Conservation (phyloP, 2,113 vertebrate genomes). For the Grantiella picta region DNA sequence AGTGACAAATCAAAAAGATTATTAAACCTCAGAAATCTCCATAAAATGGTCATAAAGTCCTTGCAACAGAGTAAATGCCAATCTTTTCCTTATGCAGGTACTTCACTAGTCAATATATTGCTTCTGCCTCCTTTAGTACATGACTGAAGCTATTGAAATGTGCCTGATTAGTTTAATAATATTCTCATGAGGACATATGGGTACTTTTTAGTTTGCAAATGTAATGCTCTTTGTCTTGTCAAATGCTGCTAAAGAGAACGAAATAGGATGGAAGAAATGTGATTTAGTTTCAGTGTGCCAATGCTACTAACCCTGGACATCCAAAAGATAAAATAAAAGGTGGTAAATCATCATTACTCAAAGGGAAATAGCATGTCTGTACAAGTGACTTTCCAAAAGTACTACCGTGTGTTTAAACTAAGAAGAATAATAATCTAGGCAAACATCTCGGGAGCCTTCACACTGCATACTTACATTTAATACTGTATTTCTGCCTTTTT, state of each 20-base stretch:
- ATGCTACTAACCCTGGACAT: not conserved
- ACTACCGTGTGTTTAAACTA: not conserved
- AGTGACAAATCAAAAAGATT: constrained; percentile 10
- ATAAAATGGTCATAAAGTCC: not conserved
- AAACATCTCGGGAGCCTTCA: not conserved
- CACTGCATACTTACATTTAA: not conserved
- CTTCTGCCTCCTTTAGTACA: not conserved
- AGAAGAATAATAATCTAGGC: not conserved
- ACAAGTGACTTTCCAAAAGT: not conserved
- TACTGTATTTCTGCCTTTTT: not conserved
- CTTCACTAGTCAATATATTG: not conserved
- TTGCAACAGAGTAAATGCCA: not conserved
- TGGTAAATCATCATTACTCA: not conserved
- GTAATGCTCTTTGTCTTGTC: not conserved
- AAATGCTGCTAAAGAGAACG: not conserved
- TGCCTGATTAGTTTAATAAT: not conserved
- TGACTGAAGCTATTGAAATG: not conserved
- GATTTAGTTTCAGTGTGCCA: not conserved
- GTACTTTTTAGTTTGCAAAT: not conserved
- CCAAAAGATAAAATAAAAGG: not conserved
- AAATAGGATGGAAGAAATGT: not conserved
- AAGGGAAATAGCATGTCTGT: not conserved
- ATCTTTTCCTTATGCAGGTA: not conserved
- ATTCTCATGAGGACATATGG: not conserved
- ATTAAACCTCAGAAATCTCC: constrained; percentile 16